Conservation (phyloP, 2,888 invertebrate genomes). For the Busseola fusca region DNA sequence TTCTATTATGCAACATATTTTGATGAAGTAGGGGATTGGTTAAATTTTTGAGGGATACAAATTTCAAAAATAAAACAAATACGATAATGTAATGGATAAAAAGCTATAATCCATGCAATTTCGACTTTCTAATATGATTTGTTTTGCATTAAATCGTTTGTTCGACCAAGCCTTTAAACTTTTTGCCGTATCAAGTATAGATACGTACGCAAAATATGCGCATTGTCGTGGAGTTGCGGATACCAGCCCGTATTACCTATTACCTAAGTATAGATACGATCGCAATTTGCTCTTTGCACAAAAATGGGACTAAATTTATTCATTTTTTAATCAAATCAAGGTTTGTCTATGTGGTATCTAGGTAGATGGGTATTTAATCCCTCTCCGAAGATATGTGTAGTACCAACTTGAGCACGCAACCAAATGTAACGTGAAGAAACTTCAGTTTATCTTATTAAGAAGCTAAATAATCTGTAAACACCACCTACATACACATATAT, state of each 20-base stretch:
- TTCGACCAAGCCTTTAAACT: background rate
- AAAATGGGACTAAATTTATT: background rate
- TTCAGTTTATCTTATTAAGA: background rate
- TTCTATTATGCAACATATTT: too few species aligned
- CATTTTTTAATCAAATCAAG: background rate
- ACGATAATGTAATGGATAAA: too few species aligned
- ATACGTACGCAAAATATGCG: too few species aligned
- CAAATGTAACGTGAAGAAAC: background rate
- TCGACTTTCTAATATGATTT: slow-evolving; percentile 1
- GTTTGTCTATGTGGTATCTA: background rate
- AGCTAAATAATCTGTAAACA: background rate
- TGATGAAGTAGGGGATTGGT: too few species aligned
- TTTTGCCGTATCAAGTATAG: background rate
- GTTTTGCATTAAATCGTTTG: background rate
- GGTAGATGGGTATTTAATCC: background rate
- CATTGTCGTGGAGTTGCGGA: too few species aligned
- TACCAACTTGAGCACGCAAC: background rate
- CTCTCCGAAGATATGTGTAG: background rate
- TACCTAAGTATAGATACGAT: slow-evolving; percentile 3
- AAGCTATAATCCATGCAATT: too few species aligned
- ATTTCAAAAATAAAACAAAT: too few species aligned
- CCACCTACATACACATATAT: background rate
- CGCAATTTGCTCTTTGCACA: background rate
- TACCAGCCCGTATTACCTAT: too few species aligned
- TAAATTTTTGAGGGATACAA: too few species aligned